These are phyloP conservation scores for Nudaria mundana DNA, from an alignment of 2,888 invertebrate genomes.

Conservation along the genomic window DNA sequence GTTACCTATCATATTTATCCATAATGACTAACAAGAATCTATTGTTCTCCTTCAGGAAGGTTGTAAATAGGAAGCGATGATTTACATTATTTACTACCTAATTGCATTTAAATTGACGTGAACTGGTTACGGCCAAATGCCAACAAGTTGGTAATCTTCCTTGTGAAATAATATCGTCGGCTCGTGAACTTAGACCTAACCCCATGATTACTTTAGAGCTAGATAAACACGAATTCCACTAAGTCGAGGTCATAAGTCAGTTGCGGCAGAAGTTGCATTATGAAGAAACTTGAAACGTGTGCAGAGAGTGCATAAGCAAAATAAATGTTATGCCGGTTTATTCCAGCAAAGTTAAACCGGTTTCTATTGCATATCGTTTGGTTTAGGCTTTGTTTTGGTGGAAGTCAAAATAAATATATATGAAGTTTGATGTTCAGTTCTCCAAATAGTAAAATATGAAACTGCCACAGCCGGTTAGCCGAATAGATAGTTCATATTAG, in stretches of 20 bases:
- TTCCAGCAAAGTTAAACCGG: slow-evolving; percentile 25
- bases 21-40: no score
- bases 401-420: neutral
- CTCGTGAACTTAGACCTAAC: slow-evolving; percentile 15
- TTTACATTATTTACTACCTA: no score
- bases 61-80: no score
- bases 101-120: no score
- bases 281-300: slow-evolving; percentile 35
- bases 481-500: neutral
- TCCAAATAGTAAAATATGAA: neutral
- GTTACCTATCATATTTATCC: no score
- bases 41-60: no score
- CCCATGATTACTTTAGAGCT: slow-evolving; percentile 15
- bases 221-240: slow-evolving; percentile 17
- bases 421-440: neutral
- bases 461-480: neutral
- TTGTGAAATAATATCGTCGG: no score
- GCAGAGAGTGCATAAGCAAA: slow-evolving; percentile 36
- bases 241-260: slow-evolving; percentile 44
- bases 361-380: slow-evolving; percentile 30
- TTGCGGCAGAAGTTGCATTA: slow-evolving; percentile 33
- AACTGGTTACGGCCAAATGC: no score
- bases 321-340: slow-evolving; percentile 31
- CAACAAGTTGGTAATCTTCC: no score
- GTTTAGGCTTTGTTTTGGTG: slow-evolving; percentile 14